A percentile compares a stretch with the other conserved stretches of the same genome.
Conservation (phyloP, 2,888 invertebrate species). For the Polietes domitor region DNA sequence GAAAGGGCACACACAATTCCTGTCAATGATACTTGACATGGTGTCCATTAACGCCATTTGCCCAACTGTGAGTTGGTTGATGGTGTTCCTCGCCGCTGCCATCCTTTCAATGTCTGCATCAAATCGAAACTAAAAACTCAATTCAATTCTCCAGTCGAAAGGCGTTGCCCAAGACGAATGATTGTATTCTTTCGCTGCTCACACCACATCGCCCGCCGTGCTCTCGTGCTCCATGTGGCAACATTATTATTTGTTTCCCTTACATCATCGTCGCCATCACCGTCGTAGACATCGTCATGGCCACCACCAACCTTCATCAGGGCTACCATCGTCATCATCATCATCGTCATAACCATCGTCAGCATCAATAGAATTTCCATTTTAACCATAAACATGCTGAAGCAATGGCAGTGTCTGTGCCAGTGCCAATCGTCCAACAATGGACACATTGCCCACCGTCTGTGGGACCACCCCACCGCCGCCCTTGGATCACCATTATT, state of each 20-base stretch:
- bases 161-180: constrained; percentile 61
- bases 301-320: constrained; percentile 11
- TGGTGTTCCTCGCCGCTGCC: neutral
- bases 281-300: neutral
- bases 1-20: constrained; percentile 55
- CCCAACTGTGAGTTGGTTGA: constrained; percentile 19
- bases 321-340: neutral
- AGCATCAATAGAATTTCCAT: constrained; percentile 53
- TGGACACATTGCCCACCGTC: neutral
- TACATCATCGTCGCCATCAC: constrained; percentile 20
- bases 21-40: constrained; percentile 67
- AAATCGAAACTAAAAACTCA: constrained; percentile 36
- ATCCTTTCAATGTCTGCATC: constrained; percentile 33
- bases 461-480: neutral
- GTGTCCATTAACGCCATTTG: constrained; percentile 66
- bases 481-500: neutral
- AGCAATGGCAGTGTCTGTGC: neutral
- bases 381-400: constrained; percentile 43
- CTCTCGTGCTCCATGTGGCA: constrained; percentile 20
- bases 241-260: constrained; percentile 40
- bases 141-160: constrained; percentile 50
- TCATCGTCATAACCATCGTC: constrained; percentile 35
- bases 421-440: constrained; percentile 19
- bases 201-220: neutral
- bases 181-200: constrained; percentile 33